Percentiles rank a stretch among this genome's conserved stretches.
Conservation (phyloP, 2,113 vertebrate genomes). For the Mohoua ochrocephala region DNA sequence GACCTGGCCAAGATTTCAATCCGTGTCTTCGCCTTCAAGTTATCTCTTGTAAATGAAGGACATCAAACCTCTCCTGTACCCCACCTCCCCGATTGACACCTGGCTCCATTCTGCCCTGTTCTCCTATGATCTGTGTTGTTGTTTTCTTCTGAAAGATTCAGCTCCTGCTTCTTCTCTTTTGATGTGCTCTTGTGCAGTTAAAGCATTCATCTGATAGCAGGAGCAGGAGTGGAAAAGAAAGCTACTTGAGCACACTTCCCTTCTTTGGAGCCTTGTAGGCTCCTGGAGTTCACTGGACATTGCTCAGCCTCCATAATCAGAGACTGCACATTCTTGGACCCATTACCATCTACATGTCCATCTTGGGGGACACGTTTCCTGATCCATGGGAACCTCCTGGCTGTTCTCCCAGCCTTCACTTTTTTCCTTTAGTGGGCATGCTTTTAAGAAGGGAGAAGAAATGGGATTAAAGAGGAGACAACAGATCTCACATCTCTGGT, state of each 20-base stretch:
- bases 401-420: neutral
- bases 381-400: neutral
- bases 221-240: neutral
- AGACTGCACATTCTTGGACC: neutral
- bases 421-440: neutral
- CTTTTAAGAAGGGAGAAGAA: neutral
- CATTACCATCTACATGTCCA: accelerated
- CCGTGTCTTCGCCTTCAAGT: neutral
- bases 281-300: neutral
- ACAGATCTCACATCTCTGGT: neutral
- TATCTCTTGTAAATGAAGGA: neutral
- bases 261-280: neutral
- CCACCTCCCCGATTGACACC: neutral
- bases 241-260: neutral
- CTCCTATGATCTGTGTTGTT: neutral
- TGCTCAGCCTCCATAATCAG: neutral
- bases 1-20: neutral
- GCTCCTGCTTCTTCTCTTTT: neutral
- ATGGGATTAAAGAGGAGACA: neutral
- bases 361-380: accelerated
- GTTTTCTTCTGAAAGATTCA: neutral
- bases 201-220: neutral
- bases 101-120: neutral
- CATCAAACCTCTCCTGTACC: neutral
- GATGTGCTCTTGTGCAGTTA: neutral